These are phyloP conservation scores for Pterocles burchelli DNA, from an alignment of 2,113 vertebrate species.

Conservation along the genomic window DNA sequence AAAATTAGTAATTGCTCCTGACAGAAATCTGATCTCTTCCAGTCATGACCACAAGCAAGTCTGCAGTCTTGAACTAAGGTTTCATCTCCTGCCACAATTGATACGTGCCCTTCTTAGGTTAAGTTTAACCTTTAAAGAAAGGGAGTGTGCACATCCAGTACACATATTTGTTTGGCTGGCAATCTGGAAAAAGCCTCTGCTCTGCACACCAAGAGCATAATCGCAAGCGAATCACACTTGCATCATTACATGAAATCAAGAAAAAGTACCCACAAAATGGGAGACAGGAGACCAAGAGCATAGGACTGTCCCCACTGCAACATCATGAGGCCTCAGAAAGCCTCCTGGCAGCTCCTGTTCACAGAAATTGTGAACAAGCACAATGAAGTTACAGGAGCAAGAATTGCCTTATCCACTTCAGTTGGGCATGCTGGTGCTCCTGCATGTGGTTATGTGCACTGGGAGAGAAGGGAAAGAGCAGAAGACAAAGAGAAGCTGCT, in stretches of 20 bases:
- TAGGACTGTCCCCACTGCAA: background rate
- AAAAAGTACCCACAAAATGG: background rate
- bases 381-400: background rate
- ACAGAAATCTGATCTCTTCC: background rate
- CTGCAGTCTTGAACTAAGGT: background rate
- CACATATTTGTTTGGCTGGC: background rate
- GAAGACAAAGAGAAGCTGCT: background rate
- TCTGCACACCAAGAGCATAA: background rate
- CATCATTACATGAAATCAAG: background rate
- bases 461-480: background rate
- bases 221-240: background rate
- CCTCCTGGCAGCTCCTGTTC: background rate
- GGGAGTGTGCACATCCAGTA: background rate
- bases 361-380: background rate
- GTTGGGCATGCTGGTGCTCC: background rate
- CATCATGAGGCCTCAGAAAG: background rate
- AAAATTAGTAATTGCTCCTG: background rate
- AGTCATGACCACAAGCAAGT: background rate
- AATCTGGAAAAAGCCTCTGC: background rate
- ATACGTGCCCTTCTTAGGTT: background rate
- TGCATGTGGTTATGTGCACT: rapidly evolving
- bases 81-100: background rate
- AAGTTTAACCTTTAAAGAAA: background rate
- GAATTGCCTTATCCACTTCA: background rate
- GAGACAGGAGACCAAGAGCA: background rate